These are phyloP conservation scores for Eristalinus aeneus DNA, from an alignment of 2,888 invertebrate species.

Conservation along the genomic window DNA sequence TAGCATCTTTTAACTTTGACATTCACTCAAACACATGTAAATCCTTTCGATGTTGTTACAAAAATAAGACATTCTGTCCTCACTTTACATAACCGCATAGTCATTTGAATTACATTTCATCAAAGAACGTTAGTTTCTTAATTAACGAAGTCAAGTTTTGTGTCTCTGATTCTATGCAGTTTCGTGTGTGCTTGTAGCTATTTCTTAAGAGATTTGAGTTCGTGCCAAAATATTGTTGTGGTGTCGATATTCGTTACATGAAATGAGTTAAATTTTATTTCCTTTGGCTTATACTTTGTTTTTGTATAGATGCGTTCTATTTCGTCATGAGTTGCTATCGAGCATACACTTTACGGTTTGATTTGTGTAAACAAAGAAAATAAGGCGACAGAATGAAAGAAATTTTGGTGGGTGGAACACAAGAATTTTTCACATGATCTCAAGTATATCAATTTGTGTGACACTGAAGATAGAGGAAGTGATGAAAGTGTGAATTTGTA, in stretches of 20 bases:
- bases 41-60: conserved; percentile 13
- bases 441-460: conserved; percentile 54
- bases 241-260: conserved; percentile 29
- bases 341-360: neutral
- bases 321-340: conserved; percentile 6
- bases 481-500: conserved; percentile 39
- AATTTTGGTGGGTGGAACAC: conserved; percentile 28
- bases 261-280: conserved; percentile 33
- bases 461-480: conserved; percentile 34
- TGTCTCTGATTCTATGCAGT: conserved; percentile 26
- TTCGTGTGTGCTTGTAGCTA: conserved; percentile 17
- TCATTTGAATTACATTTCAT: conserved; percentile 32
- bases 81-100: neutral
- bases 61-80: neutral
- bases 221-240: conserved; percentile 53
- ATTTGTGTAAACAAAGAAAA: conserved; percentile 34
- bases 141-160: conserved; percentile 40
- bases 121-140: conserved; percentile 39
- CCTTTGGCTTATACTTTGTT: conserved; percentile 2
- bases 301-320: conserved; percentile 46
- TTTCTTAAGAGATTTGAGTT: conserved; percentile 29
- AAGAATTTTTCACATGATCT: conserved; percentile 41
- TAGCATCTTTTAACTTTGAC: conserved; percentile 20
- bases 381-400: conserved; percentile 10
- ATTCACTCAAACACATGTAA: conserved; percentile 2